These are phyloP conservation scores for Penaeus chinensis DNA, from an alignment of 1,140 invertebrate genomes.

Conservation along the genomic window DNA sequence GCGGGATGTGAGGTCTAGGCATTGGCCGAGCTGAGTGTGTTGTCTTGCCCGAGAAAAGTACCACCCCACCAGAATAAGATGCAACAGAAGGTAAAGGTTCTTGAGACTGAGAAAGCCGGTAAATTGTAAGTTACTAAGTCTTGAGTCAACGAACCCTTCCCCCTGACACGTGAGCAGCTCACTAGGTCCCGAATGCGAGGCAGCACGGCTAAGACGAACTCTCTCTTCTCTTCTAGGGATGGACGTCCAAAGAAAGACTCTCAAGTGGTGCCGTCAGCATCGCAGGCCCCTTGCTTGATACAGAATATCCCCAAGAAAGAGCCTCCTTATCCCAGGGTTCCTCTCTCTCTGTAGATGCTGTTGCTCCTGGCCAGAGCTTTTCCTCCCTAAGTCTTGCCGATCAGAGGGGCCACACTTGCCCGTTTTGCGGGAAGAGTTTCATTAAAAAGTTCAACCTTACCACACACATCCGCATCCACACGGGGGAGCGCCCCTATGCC, in stretches of 20 bases:
- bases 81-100: too few relatives aligned
- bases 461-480: slow-evolving; percentile 54
- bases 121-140: too few relatives aligned
- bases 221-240: slow-evolving; percentile 60
- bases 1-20: too few relatives aligned
- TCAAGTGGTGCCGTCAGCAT: slow-evolving; percentile 47
- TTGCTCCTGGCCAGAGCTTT: slow-evolving; percentile 38
- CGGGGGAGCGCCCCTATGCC: slow-evolving; percentile 49
- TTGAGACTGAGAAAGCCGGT: too few relatives aligned
- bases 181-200: slow-evolving; percentile 15
- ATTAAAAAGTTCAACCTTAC: slow-evolving; percentile 56
- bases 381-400: slow-evolving; percentile 25
- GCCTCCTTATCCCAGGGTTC: slow-evolving; percentile 24
- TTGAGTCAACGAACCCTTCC: too few relatives aligned
- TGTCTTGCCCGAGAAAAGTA: too few relatives aligned
- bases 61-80: too few relatives aligned
- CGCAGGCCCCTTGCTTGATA: slow-evolving; percentile 44
- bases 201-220: slow-evolving; percentile 55
- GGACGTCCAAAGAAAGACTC: slow-evolving; percentile 51
- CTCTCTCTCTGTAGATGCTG: slow-evolving; percentile 33
- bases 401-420: slow-evolving; percentile 48
- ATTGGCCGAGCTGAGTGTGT: too few relatives aligned
- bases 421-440: slow-evolving; percentile 52
- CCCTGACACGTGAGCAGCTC: neutral
- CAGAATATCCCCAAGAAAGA: slow-evolving; percentile 46